Evolutionary conservation across 2,797 vertebrate genomes (phyloP).

Genomic region (Garrulus glandarius): DNA sequence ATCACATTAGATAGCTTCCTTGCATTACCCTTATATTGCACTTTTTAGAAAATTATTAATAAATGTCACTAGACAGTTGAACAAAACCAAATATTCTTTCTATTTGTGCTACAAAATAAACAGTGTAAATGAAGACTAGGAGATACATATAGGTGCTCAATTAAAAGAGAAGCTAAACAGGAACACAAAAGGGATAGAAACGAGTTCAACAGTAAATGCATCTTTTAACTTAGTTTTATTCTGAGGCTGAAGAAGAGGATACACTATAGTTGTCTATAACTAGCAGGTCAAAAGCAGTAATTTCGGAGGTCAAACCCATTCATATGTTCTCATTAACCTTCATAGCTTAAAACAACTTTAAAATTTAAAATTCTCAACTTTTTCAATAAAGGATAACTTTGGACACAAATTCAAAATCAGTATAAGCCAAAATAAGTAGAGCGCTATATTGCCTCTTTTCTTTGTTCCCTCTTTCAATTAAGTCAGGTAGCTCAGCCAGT

Average conservation of each 20-base stretch:
- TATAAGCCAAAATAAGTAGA: neutral
- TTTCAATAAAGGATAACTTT: neutral
- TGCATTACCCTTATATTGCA: neutral
- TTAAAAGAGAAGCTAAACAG: neutral
- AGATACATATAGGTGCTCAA: neutral
- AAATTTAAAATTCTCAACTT: neutral
- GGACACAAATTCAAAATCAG: neutral
- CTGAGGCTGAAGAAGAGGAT: neutral
- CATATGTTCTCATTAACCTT: neutral
- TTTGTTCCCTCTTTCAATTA: neutral
- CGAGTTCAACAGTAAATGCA: neutral
- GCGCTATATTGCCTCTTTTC: neutral
- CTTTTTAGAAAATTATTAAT: neutral
- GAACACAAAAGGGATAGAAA: neutral
- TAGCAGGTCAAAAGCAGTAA: neutral
- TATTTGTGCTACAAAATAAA: neutral
- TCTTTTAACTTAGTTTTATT: neutral
- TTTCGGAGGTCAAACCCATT: neutral
- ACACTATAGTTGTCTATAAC: neutral
- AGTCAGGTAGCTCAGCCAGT: neutral
- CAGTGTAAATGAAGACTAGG: neutral
- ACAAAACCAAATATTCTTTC: neutral
- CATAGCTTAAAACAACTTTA: neutral
- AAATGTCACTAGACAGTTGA: neutral
- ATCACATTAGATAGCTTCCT: neutral